phyloP scores from a whole-genome alignment of 2,888 invertebrate species.

The Piscicola geometra region DNA sequence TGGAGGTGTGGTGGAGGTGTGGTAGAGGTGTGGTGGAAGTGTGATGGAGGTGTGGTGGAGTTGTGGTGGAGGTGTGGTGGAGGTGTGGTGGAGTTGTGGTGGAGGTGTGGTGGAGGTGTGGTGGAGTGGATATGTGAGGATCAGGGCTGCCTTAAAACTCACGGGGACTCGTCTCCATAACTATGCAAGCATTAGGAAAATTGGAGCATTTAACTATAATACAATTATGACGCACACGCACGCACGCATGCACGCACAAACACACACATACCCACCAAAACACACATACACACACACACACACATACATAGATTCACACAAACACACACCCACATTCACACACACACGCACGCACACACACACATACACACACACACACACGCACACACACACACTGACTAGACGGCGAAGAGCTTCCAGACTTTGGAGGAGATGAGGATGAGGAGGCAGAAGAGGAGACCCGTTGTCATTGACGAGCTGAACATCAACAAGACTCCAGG shows the following conservation, averaged over 20 bases:
- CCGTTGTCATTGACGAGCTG: slow-evolving; percentile 77
- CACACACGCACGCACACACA: background rate
- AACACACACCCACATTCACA: background rate
- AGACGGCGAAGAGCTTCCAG: slow-evolving; percentile 87
- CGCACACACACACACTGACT: background rate
- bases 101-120: too few relatives aligned
- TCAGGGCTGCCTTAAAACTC: too few relatives aligned
- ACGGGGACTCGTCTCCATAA: background rate
- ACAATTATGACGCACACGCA: too few relatives aligned
- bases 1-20: too few relatives aligned
- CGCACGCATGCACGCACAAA: too few relatives aligned
- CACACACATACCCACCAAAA: too few relatives aligned
- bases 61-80: too few relatives aligned
- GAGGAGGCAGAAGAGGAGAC: slow-evolving; percentile 81
- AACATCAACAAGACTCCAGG: slow-evolving; percentile 68
- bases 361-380: background rate
- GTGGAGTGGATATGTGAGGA: background rate
- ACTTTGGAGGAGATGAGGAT: slow-evolving; percentile 92
- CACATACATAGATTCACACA: background rate
- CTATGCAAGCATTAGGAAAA: too few relatives aligned
- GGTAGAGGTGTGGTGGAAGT: too few relatives aligned
- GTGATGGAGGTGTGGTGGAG: too few relatives aligned
- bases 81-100: too few relatives aligned
- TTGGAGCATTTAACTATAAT: too few relatives aligned
- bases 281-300: background rate